Evolutionary conservation across 2,113 vertebrate genomes (phyloP), one percentile per base, ranked within the genome.

Genomic region (Sphaerodactylus townsendi): DNA sequence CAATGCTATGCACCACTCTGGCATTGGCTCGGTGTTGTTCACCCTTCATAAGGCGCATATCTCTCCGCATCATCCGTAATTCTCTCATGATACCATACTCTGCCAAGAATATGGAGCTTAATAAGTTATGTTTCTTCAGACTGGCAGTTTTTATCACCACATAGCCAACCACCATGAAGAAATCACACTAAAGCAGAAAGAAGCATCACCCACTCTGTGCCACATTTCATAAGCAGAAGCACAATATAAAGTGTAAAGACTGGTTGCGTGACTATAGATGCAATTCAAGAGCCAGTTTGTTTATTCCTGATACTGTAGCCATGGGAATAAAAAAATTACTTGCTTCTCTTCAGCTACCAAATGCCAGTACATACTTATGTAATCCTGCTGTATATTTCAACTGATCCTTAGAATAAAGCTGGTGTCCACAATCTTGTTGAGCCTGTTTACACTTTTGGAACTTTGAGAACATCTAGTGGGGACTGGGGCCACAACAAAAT

Each of bases 31-130:
- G 76, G 15, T 68, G 83, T 23, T 85, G 83, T 48, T 85, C 83
- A 5, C 83, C n/a, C 71, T 85, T 79, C 83, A 85, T 79, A 48
- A 85, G 68, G 50, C 83, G 76, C 68, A 85, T 62, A 33, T 85
- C 83, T 65, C 83, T 85, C 37, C 56, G 76, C 76, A 79, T 85
- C 28, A 69, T 69, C n/a, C 83, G 76, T 59, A 85, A 41, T 78
- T 85, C 83, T 79, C 83, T 62, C 83, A 79, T 25, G 74, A 85
- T 79, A 41, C 76, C 41, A 64, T 79, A 53, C 41, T 85, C 83
- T 85, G 76, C 44, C 83, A 79, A 72, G 37, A 79, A 77, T 15
- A 64, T 14, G 53, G 2, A 1, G 21, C 39, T 65, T 14, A 75
- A 25, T 75, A 65, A 75, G 64, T 68, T 25, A 30, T 39, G 25